Conservation (phyloP, 2,888 invertebrate species). For the Blera fallax region DNA sequence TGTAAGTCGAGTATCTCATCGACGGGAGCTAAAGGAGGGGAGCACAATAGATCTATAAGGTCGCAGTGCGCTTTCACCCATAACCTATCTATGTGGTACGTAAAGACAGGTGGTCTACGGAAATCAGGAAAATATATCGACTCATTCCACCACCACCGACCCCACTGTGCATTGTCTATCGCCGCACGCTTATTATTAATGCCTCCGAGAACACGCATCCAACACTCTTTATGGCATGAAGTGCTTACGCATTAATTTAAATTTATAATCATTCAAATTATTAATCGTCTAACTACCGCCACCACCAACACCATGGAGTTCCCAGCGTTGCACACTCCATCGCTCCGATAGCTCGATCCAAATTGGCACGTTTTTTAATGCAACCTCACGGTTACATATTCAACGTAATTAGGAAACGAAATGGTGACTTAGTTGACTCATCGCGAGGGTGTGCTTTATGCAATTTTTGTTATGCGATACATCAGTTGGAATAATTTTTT, state of each 20-base stretch:
- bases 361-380: conserved; percentile 68
- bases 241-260: not conserved
- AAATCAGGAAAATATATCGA: too few relatives aligned
- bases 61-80: too few relatives aligned
- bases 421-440: conserved; percentile 17
- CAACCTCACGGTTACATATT: conserved; percentile 61
- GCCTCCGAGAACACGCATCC: not conserved
- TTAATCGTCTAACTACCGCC: not conserved
- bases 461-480: conserved; percentile 36
- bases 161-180: conserved; percentile 8
- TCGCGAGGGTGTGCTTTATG: conserved; percentile 47
- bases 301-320: not conserved
- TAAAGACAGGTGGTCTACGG: too few relatives aligned
- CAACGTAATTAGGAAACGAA: conserved; percentile 56
- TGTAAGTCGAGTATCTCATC: too few relatives aligned
- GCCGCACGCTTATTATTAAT: not conserved
- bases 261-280: conserved; percentile 15
- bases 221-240: not conserved
- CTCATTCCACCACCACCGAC: not conserved
- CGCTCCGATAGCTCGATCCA: not conserved
- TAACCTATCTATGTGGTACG: too few relatives aligned
- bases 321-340: conserved; percentile 23
- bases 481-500: conserved; percentile 29
- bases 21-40: too few relatives aligned
- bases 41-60: too few relatives aligned